Base-by-base conservation (phyloP, 1,140 invertebrate species). In the Macrosteles quadrilineatus region DNA sequence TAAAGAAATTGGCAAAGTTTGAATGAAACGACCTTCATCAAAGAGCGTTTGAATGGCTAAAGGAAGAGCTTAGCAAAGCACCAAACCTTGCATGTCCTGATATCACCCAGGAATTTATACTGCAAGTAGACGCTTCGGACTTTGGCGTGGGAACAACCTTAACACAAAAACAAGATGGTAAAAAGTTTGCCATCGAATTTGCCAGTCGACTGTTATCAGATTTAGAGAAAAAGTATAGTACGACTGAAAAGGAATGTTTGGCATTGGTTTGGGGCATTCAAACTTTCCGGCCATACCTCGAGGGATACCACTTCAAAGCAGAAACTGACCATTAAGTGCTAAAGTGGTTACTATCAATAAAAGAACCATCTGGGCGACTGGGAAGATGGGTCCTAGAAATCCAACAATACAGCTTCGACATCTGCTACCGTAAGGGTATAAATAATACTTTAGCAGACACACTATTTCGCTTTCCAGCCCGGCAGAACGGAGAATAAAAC, bases 211-310 rank as follows among this genome's bases (percentile, higher is more conserved):
- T n/a, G n/a, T n/a, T n/a, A n/a, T n/a, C n/a, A n/a, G 57, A 70
- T 9, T 6, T 68, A 9, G 81, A 84, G 76, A 66, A 47, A 40
- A 79, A 79, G 6, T 84, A 79, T 69, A 63, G 72, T 1, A 74
- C 74, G 0, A 81, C 77, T 1, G 78, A 84, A 74, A 69, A 73
- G n/a, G n/a, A n/a, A n/a, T n/a, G n/a, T n/a, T n/a, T n/a, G n/a
- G n/a, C n/a, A n/a, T n/a, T n/a, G n/a, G n/a, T n/a, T n/a, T n/a
- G n/a, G n/a, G n/a, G n/a, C n/a, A n/a, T n/a, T n/a, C n/a, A n/a
- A n/a, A n/a, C n/a, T n/a, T n/a, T n/a, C n/a, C n/a, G n/a, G n/a
- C n/a, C n/a, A n/a, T n/a, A n/a, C n/a, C n/a, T n/a, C n/a, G n/a
- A n/a, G n/a, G n/a, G n/a, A n/a, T n/a, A n/a, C n/a, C n/a, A n/a